Conservation (phyloP, 1,140 invertebrate species). For the Lordiphosa clarofinis region DNA sequence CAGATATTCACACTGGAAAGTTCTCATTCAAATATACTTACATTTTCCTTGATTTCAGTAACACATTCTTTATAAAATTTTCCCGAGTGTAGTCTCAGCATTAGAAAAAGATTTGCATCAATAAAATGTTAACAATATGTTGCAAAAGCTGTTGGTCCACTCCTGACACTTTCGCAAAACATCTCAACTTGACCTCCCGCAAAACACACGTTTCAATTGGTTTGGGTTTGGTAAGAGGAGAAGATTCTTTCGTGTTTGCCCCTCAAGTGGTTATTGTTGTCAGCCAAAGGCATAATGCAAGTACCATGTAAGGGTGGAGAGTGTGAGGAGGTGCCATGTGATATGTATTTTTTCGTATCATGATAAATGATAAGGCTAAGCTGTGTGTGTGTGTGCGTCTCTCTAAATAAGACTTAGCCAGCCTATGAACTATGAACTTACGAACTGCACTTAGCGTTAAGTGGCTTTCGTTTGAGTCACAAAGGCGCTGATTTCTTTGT, state of each 20-base stretch:
- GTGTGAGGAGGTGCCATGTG: slow-evolving; percentile 10
- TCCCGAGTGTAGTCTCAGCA: slow-evolving; percentile 35
- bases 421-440: slow-evolving; percentile 48
- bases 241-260: slow-evolving; percentile 30
- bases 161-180: too few relatives aligned
- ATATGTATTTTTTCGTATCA: slow-evolving; percentile 27
- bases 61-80: slow-evolving; percentile 14
- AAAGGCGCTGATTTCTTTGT: slow-evolving; percentile 42
- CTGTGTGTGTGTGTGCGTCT: slow-evolving; percentile 11
- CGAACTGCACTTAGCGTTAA: slow-evolving; percentile 54
- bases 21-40: too few relatives aligned
- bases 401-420: slow-evolving; percentile 51
- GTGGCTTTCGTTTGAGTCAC: slow-evolving; percentile 20
- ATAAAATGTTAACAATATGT: background rate
- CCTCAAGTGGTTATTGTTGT: slow-evolving; percentile 70
- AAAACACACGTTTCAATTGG: too few relatives aligned
- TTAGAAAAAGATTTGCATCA: slow-evolving; percentile 12
- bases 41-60: too few relatives aligned
- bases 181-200: too few relatives aligned
- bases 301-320: slow-evolving; percentile 25
- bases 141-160: too few relatives aligned
- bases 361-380: slow-evolving; percentile 58
- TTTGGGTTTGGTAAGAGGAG: slow-evolving; percentile 2
- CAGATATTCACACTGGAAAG: too few relatives aligned
- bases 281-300: slow-evolving; percentile 37